Evolutionary conservation across 2,113 vertebrate genomes (phyloP).

Genomic region (Cervus canadensis): DNA sequence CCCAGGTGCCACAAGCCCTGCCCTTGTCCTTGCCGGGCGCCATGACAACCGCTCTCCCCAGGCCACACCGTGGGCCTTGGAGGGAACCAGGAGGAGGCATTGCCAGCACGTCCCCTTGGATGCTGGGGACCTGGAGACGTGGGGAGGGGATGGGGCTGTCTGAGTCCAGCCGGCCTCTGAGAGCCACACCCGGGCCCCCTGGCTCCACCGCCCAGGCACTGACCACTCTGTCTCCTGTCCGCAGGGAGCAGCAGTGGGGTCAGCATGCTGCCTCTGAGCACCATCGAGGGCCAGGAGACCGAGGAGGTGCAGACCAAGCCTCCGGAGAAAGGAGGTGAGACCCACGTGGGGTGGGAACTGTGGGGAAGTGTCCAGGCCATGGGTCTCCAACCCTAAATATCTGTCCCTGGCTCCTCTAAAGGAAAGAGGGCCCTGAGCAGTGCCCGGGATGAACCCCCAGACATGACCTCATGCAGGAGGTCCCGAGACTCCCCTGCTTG

Average conservation of each 20-base stretch:
- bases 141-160: neutral
- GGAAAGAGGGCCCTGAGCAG: too few species aligned
- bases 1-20: neutral
- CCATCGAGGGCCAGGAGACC: neutral
- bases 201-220: neutral
- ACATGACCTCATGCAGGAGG: too few species aligned
- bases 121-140: neutral
- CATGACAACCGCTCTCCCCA: neutral
- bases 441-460: neutral
- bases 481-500: neutral
- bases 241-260: fast-evolving
- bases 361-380: neutral
- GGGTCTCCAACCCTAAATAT: neutral
- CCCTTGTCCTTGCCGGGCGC: neutral
- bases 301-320: neutral
- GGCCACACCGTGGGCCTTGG: fast-evolving
- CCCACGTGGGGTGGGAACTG: fast-evolving
- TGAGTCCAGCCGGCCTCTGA: neutral
- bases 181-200: fast-evolving
- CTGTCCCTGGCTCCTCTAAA: neutral
- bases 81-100: neutral
- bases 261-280: neutral
- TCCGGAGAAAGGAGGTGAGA: neutral
- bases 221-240: neutral
- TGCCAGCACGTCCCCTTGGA: neutral